Evolutionary conservation across 1,140 invertebrate genomes (phyloP), one percentile per base, ranked within the genome.

Genomic region (Drosophila lacertosa): DNA sequence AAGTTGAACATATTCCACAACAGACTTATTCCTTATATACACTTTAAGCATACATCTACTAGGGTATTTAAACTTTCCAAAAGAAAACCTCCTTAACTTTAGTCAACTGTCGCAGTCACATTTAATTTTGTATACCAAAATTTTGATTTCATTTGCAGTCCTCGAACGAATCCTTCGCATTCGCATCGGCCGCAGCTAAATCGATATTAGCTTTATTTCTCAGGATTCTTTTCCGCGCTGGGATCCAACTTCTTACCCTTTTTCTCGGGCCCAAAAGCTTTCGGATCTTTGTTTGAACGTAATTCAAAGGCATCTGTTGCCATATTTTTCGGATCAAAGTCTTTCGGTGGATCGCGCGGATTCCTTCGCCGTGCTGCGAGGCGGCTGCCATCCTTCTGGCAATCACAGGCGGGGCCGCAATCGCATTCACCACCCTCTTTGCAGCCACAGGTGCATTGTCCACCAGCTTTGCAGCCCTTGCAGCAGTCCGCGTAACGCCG

Each of bases 161-260:
- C 1, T 39, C 18, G 20, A 15, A 22, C 13, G 9, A 15, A 26
- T 22, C 11, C 44, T 53, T 50, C 3, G 37, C 2, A 3, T 44
- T 24, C 0, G 29, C 11, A 20, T 39, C 24, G 4, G 39, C 24
- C 2, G 24, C 4, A n/a, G 50, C 33, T 0, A 79, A 44, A 74
- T 0, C 70, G 54, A 58, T 80, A 71, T 32, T 79, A 77, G 20
- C 58, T 59, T 29, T 33, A 82, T 32, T 54, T 60, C 24, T 82
- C 75, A 0, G 72, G 69, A 63, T 82, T 89, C 39, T 79, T 78
- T 11, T 53, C 37, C 1, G 74, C 83, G 3, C 54, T 18, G 4
- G 78, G 60, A 0, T 75, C 83, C 0, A 82, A 20, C 7, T 51
- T 9, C 26, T 89, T 69, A 7, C 48, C 13, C 1, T 39, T 5